Conservation (phyloP, 2,888 invertebrate genomes). For the Chrysolina americana region DNA sequence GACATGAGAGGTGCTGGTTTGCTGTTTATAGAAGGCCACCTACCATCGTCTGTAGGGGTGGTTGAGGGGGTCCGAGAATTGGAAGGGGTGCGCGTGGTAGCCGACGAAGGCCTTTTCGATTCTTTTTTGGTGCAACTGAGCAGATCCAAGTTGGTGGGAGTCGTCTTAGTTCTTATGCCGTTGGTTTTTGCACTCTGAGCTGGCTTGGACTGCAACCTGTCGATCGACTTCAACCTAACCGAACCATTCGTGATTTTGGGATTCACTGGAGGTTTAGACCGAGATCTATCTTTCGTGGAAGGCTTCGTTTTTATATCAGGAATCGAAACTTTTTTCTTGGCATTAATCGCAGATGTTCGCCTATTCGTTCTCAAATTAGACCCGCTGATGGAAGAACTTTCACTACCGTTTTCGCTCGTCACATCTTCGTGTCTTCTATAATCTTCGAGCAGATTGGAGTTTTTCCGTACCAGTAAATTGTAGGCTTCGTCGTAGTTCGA, state of each 20-base stretch:
- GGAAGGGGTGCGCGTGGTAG: conserved; percentile 48
- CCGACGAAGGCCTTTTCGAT: conserved; percentile 42
- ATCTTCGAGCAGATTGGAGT: conserved; percentile 67
- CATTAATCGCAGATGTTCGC: conserved; percentile 57
- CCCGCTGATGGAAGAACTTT: conserved; percentile 81
- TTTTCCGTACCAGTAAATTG: conserved; percentile 68
- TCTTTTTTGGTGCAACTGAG: conserved; percentile 48
- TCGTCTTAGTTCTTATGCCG: conserved; percentile 57
- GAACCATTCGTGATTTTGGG: conserved; percentile 58
- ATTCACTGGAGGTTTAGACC: conserved; percentile 62
- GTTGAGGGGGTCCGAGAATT: conserved; percentile 69
- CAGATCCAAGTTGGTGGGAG: conserved; percentile 59
- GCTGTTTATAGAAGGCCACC: conserved; percentile 76
- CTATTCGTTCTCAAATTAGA: conserved; percentile 66
- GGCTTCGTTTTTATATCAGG: conserved; percentile 64
- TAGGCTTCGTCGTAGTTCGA: conserved; percentile 80
- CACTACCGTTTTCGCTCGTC: conserved; percentile 82
- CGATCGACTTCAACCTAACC: conserved; percentile 71
- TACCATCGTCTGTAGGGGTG: conserved; percentile 79
- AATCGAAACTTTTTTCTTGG: conserved; percentile 54
- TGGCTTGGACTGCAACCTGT: conserved; percentile 60
- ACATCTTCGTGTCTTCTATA: conserved; percentile 70
- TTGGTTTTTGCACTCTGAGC: conserved; percentile 55
- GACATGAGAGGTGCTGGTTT: conserved; percentile 66
- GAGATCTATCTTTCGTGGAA: conserved; percentile 56